Evolutionary conservation across 2,113 vertebrate species (phyloP).

Genomic region (Bos taurus): ARS-UCD2.0 NC_037344.1:22605001-22605500

Average conservation of each 20-base stretch:
- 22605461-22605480: neutral
- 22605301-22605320: neutral
- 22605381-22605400: neutral
- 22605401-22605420: accelerated
- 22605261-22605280: neutral
- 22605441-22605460: accelerated
- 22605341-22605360: neutral
- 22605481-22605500: neutral
- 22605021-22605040: neutral
- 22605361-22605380: neutral
- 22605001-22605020: neutral
- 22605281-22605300: accelerated
- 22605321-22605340: neutral
- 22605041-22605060: neutral
- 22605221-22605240: neutral
- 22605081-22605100: neutral
- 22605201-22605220: neutral
- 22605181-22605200: neutral
- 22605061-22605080: neutral
- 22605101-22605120: neutral
- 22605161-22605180: neutral
- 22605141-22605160: neutral
- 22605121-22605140: neutral
- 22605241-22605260: neutral
- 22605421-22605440: neutral